phyloP scores from a whole-genome alignment of 2,797 vertebrate genomes.

The Leuciscus waleckii region DNA sequence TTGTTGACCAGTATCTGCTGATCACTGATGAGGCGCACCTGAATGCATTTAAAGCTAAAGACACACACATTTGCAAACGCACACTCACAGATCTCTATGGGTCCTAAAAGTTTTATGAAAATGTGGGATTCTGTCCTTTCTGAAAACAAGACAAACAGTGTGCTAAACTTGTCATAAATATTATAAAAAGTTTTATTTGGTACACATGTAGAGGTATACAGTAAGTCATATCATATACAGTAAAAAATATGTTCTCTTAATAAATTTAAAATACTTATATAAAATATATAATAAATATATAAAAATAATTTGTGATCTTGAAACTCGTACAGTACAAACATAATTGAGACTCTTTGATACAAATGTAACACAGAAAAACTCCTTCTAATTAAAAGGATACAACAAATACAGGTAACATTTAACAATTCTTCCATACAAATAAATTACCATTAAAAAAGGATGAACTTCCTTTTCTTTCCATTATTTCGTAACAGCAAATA shows the following conservation, averaged over 20 bases:
- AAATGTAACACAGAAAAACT: conserved; percentile 7
- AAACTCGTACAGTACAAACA: neutral
- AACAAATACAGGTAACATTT: conserved; percentile 8
- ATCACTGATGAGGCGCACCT: conserved; percentile 19
- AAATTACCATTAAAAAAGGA: neutral
- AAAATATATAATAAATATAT: neutral
- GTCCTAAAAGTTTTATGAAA: too few relatives aligned
- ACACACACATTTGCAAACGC: neutral
- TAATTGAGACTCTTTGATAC: neutral
- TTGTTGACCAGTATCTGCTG: neutral
- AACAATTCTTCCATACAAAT: neutral
- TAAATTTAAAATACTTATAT: neutral
- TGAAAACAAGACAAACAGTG: neutral
- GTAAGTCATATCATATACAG: neutral
- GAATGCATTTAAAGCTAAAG: neutral
- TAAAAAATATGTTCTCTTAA: too few relatives aligned
- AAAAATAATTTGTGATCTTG: neutral
- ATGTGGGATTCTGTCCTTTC: neutral
- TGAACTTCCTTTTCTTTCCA: neutral
- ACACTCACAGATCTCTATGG: neutral
- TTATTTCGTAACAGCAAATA: conserved; percentile 1
- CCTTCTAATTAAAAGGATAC: neutral
- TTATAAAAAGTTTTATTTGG: neutral
- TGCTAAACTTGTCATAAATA: neutral
- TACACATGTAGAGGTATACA: neutral